Conservation (phyloP, 2,113 vertebrate species). For the Dicrurus megarhynchus region DNA sequence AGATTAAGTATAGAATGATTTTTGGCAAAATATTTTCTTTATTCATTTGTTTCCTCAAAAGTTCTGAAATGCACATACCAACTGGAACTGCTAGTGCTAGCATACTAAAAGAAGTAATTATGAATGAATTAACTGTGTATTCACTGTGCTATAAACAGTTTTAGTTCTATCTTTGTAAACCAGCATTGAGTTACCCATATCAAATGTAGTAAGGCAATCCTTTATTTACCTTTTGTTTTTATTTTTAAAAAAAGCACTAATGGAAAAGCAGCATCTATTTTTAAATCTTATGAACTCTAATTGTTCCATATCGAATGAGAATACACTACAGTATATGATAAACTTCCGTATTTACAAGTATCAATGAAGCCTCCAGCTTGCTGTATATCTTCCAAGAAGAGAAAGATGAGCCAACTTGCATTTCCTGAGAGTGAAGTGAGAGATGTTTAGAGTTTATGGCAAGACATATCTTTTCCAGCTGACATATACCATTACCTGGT, state of each 20-base stretch:
- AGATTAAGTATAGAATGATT: neutral
- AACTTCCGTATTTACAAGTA: conserved; percentile 85
- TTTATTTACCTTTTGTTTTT: conserved; percentile 74
- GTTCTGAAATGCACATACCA: neutral
- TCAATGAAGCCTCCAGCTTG: conserved; percentile 76
- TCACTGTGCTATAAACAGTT: conserved; percentile 50
- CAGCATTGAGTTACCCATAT: conserved; percentile 63
- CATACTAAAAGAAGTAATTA: conserved; percentile 19
- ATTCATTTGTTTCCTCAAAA: neutral
- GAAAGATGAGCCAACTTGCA: conserved; percentile 81
- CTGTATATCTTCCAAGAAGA: conserved; percentile 83
- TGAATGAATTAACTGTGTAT: conserved; percentile 52
- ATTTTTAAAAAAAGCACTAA: conserved; percentile 63
- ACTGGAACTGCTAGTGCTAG: neutral
- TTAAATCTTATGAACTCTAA: conserved; percentile 73
- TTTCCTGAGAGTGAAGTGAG: conserved; percentile 89
- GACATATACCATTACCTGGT: conserved; percentile 92
- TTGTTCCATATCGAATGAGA: conserved; percentile 76
- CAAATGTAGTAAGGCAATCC: conserved; percentile 72
- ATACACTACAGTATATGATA: conserved; percentile 70
- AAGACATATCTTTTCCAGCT: conserved; percentile 85
- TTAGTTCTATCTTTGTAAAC: conserved; percentile 69
- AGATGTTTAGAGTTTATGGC: conserved; percentile 84
- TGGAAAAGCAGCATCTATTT: conserved; percentile 77
- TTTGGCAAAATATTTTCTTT: neutral